Conservation (phyloP, 2,113 vertebrate species). For the Seriola rivoliana region DNA sequence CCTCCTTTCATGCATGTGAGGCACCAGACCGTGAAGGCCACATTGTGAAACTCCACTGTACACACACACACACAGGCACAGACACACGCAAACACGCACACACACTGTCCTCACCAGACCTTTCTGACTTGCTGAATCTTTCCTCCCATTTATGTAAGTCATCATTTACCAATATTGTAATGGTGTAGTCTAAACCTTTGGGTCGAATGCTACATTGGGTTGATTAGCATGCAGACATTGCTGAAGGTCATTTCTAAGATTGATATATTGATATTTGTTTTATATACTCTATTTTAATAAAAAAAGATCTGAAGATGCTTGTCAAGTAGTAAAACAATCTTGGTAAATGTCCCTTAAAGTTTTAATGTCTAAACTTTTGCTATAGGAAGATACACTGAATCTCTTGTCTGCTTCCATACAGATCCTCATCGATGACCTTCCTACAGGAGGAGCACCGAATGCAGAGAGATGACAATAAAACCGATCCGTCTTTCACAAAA, state of each 20-base stretch:
- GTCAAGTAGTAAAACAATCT: neutral
- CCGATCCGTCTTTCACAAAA: neutral
- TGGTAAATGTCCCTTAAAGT: neutral
- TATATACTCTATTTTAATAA: neutral
- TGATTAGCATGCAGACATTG: neutral
- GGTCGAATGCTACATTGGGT: neutral
- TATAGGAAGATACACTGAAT: neutral
- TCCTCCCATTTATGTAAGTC: neutral
- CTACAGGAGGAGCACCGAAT: neutral
- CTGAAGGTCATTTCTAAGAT: neutral
- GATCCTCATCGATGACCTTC: neutral
- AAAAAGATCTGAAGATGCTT: no score
- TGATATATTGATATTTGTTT: neutral
- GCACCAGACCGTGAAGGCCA: constrained; percentile 54
- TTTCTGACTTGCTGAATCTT: neutral
- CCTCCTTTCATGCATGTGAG: constrained; percentile 53
- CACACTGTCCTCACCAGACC: constrained; percentile 1
- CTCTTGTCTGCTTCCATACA: neutral
- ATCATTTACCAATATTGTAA: neutral
- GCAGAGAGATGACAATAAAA: neutral
- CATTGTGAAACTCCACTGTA: constrained; percentile 11
- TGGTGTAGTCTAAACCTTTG: no score
- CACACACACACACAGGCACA: constrained; percentile 11
- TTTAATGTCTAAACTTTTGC: neutral
- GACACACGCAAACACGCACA: constrained; percentile 5